Percentiles rank a stretch among this genome's conserved stretches.
phyloP scores from a whole-genome alignment of 2,113 vertebrate species.

The Connochaetes taurinus region DNA sequence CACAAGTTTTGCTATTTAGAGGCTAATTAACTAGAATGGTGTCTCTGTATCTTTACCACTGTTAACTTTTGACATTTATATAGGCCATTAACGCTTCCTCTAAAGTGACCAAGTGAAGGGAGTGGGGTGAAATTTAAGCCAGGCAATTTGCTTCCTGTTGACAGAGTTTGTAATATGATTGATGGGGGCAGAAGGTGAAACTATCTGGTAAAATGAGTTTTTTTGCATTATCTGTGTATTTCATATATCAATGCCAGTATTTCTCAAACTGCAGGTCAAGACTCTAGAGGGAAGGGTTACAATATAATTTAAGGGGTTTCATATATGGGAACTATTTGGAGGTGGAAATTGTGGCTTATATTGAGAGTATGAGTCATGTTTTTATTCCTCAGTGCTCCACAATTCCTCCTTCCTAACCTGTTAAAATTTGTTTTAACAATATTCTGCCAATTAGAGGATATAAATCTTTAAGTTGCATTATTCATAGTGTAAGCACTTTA shows the following conservation, averaged over 20 bases:
- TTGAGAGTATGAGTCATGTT: not conserved
- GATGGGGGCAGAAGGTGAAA: conserved; percentile 61
- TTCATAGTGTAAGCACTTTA: not conserved
- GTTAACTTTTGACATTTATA: not conserved
- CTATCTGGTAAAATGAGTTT: conserved; percentile 58
- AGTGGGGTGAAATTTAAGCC: conserved; percentile 20
- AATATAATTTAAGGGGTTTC: conserved; percentile 36
- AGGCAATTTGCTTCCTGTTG: conserved; percentile 47
- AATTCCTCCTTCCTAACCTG: not conserved
- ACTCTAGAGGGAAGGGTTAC: conserved; percentile 39
- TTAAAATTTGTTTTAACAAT: not conserved
- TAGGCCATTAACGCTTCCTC: conserved; percentile 6
- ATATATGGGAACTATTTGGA: not conserved
- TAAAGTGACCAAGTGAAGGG: not conserved
- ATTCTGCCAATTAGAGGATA: not conserved
- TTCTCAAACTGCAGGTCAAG: conserved; percentile 56
- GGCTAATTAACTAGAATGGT: not conserved
- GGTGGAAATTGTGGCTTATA: not conserved
- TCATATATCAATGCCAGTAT: conserved; percentile 66
- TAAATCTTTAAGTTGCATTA: not conserved
- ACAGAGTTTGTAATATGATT: conserved; percentile 66
- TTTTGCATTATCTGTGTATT: conserved; percentile 67
- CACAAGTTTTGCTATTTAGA: not conserved
- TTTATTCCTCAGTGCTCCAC: not conserved
- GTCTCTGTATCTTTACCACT: not conserved